Base-by-base conservation (phyloP, 2,113 vertebrate genomes). In the Protobothrops mucrosquamatus region DNA sequence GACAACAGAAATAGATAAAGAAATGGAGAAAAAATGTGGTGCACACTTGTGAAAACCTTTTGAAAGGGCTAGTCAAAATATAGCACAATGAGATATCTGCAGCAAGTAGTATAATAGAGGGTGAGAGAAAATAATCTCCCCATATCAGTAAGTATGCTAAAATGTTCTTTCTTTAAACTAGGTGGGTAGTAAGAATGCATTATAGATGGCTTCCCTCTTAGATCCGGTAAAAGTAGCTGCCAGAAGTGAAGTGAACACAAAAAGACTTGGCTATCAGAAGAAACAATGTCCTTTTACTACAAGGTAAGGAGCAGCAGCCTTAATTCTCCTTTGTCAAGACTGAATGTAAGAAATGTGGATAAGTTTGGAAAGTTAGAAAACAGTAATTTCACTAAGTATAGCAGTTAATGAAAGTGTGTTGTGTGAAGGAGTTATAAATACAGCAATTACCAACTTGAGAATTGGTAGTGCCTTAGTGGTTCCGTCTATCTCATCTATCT, bases 1-100 rank as follows among this genome's bases (percentile, higher is more conserved):
- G 48, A 14, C 5, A 39, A 74, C 1, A 88, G 55, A 39, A 59
- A 52, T 20, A 92, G 94, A 92, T 10, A 4, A 89, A 23, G 11
- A 18, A 29, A 93, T 29, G 92, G 51, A 61, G 24, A 57, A 57
- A 61, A 61, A 61, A 61, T 29, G 24, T 61, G 8, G 6, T 95
- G 3, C 8, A 88, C 15, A 61, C 3, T 89, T n/a, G 12, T 48
- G 88, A 0, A 6, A 14, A 26, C 88, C n/a, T 93, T 95, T 89
- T 64, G 87, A 94, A 96, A 92, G 18, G 69, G 92, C 64, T 91
- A 94, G 54, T 46, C 34, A 54, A 88, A 95, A 54, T 69, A 61
- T 4, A 69, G 2, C 0, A 39, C 39, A 57, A 94, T 85, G 93
- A 52, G 43, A 64, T 92, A 89, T 90, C 0, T 0, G 64, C 86